These are phyloP conservation scores for Ephydatia muelleri DNA, from an alignment of 37 sponge, comb jelly and placozoan genomes.

Conservation along the genomic window DNA sequence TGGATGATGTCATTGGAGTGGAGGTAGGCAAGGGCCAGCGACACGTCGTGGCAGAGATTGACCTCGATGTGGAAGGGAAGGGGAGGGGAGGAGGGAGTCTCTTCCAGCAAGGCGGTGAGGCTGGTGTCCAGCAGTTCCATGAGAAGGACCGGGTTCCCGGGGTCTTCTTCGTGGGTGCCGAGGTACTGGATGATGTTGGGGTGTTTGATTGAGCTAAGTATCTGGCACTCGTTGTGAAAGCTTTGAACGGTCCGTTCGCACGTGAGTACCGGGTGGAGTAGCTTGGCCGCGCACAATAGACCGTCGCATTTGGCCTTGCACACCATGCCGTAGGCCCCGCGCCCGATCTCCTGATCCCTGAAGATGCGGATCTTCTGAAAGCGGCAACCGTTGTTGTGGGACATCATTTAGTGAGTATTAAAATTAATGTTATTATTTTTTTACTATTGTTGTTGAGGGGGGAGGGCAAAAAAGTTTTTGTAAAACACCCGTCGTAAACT, in stretches of 20 bases:
- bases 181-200: constrained; percentile 46
- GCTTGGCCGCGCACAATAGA: constrained; percentile 14
- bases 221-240: constrained; percentile 30
- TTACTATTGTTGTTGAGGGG: too few relatives aligned
- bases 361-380: background rate
- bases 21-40: constrained; percentile 32
- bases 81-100: background rate
- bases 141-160: constrained; percentile 20
- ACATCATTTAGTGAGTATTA: too few relatives aligned
- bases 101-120: constrained; percentile 15
- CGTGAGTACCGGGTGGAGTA: background rate
- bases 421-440: too few relatives aligned
- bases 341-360: background rate
- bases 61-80: constrained; percentile 13
- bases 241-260: background rate
- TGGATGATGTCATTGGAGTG: constrained; percentile 17
- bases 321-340: constrained; percentile 14
- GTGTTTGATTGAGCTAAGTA: constrained; percentile 14
- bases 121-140: constrained; percentile 36
- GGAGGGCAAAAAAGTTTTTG: too few relatives aligned
- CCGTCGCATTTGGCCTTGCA: constrained; percentile 12
- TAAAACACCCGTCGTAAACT: too few relatives aligned
- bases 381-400: background rate
- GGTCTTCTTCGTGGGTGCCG: background rate
- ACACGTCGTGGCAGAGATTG: constrained; percentile 5